Evolutionary conservation across 2,797 vertebrate genomes (phyloP), one percentile per base, ranked within the genome.

Genomic region (Anguilla obscura): DNA sequence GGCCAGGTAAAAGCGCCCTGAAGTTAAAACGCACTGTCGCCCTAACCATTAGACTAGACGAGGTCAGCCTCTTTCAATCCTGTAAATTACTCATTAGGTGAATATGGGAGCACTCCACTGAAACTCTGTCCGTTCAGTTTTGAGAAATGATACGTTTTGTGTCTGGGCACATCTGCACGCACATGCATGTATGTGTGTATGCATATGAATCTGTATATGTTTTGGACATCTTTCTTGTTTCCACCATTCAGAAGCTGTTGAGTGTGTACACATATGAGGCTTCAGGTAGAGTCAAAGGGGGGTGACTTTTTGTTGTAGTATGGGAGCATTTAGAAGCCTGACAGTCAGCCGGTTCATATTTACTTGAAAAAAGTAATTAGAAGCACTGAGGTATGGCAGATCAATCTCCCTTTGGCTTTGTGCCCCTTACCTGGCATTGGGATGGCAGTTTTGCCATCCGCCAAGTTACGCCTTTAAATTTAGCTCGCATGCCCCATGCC

Each of bases 1-100:
- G 91, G 85, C 79, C 36, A 60, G 86, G 71, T 33, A 86, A 21
- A 63, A 86, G 79, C 60, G 90, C 92, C 92, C 88, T 33, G 88
- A 92, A 92, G 88, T 91, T 89, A 89, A 86, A 93, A 92, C 27
- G 91, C 74, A 88, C 52, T 69, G 86, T 84, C 91, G 92, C 3
- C 40, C 40, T 45, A 45, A 45, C 40, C 40, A 45, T 45, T 88
- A 89, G 88, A 88, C 84, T 58, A 16, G 16, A 58, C 14, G 2
- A 85, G 88, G 71, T 88, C 87, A 33, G 82, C 84, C 86, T 84
- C 45, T 30, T 66, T 87, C 84, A 50, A 83, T 86, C 87, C 86
- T 56, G 52, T 89, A 89, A 85, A 40, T 89, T 63, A 82, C 89
- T 87, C 24, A 71, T 71, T 27, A 30, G 66, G 66, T 1, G 7